Conservation (phyloP, 2,888 invertebrate genomes). For the Agrotis ipsilon region DNA sequence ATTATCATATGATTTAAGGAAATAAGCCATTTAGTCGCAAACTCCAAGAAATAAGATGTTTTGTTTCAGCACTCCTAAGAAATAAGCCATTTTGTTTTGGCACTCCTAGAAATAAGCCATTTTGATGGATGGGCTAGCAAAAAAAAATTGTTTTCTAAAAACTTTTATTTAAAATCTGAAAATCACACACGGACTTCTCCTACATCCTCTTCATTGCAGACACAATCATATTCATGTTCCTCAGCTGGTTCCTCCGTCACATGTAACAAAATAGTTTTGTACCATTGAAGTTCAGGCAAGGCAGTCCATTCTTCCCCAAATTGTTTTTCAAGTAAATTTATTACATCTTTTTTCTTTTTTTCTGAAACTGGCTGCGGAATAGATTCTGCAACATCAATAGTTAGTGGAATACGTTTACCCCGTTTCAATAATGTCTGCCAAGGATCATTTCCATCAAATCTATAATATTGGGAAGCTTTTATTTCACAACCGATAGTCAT, state of each 20-base stretch:
- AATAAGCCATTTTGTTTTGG: neutral
- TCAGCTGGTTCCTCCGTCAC: constrained; percentile 44
- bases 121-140: constrained; percentile 19
- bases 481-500: too few species aligned
- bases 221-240: constrained; percentile 44
- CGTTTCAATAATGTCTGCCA: too few species aligned
- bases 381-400: too few species aligned
- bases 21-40: constrained; percentile 37
- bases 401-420: too few species aligned
- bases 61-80: constrained; percentile 34
- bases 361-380: too few species aligned
- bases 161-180: constrained; percentile 2
- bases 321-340: too few species aligned
- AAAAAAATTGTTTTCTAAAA: constrained; percentile 39
- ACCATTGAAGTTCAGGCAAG: constrained; percentile 26
- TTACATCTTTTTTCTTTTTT: too few species aligned
- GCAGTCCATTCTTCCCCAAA: too few species aligned
- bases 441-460: too few species aligned
- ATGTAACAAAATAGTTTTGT: constrained; percentile 42
- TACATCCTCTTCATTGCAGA: constrained; percentile 42
- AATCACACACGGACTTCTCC: constrained; percentile 41
- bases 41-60: constrained; percentile 34
- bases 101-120: too few species aligned
- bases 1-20: constrained; percentile 36
- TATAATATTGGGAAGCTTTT: too few species aligned